Evolutionary conservation across 2,113 vertebrate species (phyloP).

Genomic region (Melanotaenia duboulayi): DNA sequence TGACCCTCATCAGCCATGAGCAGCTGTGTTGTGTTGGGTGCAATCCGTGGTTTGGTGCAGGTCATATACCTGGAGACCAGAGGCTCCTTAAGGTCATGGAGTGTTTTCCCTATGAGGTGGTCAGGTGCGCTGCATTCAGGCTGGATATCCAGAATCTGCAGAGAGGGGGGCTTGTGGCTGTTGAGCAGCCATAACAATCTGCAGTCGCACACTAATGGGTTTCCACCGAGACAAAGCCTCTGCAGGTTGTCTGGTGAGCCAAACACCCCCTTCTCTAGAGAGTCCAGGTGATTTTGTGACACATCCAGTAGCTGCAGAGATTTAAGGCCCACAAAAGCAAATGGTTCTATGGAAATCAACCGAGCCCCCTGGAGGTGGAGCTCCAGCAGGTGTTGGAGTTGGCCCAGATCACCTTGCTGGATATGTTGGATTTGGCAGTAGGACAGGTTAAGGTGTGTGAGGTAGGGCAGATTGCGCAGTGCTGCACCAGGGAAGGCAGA

Average conservation of each 20-base stretch:
- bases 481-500: conserved; percentile 90
- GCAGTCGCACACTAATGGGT: conserved; percentile 96
- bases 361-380: conserved; percentile 90
- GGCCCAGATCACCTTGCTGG: conserved; percentile 91
- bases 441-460: conserved; percentile 95
- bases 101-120: conserved; percentile 89
- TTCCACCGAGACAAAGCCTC: conserved; percentile 92
- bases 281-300: conserved; percentile 91
- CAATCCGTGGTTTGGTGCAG: conserved; percentile 92
- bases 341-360: conserved; percentile 88
- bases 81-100: conserved; percentile 92
- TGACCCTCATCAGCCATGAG: conserved; percentile 94
- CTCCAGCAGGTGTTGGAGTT: conserved; percentile 91
- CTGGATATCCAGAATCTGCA: conserved; percentile 91
- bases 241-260: conserved; percentile 90
- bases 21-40: conserved; percentile 91
- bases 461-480: conserved; percentile 91
- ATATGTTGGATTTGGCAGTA: conserved; percentile 91
- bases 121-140: conserved; percentile 91
- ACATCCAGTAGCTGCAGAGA: conserved; percentile 94
- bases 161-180: conserved; percentile 86
- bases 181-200: conserved; percentile 94
- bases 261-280: conserved; percentile 91
- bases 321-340: conserved; percentile 91
- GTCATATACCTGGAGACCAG: conserved; percentile 93